These are phyloP conservation scores for Chionomys nivalis DNA, from an alignment of 2,113 vertebrate species.

Conservation along the genomic window DNA sequence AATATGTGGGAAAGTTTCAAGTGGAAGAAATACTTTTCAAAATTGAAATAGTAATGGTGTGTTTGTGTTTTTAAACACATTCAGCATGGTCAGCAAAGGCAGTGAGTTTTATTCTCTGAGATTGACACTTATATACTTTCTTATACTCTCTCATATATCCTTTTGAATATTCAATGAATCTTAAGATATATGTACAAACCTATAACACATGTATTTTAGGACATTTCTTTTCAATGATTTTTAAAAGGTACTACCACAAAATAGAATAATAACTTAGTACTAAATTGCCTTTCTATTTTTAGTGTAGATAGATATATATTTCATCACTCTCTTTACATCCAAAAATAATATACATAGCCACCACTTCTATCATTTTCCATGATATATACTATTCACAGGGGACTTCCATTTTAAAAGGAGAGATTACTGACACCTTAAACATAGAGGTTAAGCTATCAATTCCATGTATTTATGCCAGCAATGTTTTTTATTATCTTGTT, in stretches of 20 bases:
- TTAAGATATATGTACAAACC: not conserved
- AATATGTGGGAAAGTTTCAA: not conserved
- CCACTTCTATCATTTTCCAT: not conserved
- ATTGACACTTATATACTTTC: not conserved
- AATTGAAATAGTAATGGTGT: not conserved
- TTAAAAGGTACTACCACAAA: not conserved
- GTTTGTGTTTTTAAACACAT: not conserved
- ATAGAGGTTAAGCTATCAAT: slow-evolving; percentile 1
- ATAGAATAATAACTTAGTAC: not conserved
- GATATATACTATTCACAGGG: not conserved
- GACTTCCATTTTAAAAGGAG: not conserved
- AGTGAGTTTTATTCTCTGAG: not conserved
- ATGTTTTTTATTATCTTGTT: not conserved
- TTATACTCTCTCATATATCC: not conserved
- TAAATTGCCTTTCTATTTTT: not conserved
- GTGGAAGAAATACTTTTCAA: not conserved
- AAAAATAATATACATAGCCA: not conserved
- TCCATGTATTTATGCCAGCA: not conserved
- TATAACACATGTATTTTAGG: not conserved
- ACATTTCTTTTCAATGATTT: not conserved
- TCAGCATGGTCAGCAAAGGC: not conserved
- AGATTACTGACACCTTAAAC: not conserved
- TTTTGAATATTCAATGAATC: not conserved
- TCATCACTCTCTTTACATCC: not conserved
- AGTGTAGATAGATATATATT: not conserved